phyloP scores from a whole-genome alignment of 2,797 vertebrate species.

The Ctenosaura bakeri region DNA sequence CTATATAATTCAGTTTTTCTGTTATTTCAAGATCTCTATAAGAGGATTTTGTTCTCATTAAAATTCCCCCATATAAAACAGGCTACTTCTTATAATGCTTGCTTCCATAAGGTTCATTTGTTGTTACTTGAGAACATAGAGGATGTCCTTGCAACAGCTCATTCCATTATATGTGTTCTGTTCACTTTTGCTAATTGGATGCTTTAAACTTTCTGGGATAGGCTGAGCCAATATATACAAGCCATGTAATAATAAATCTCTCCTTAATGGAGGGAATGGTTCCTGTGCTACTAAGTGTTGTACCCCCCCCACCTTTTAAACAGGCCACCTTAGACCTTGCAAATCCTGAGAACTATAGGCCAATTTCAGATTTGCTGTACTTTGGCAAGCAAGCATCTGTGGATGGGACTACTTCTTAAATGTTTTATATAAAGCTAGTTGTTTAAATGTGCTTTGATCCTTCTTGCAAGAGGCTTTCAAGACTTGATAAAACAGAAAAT shows the following conservation, averaged over 20 bases:
- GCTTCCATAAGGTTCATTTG: neutral
- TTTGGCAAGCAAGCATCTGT: neutral
- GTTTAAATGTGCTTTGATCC: neutral
- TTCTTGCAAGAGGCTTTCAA: neutral
- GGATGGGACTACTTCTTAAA: neutral
- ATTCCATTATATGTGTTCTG: neutral
- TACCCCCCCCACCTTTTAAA: neutral
- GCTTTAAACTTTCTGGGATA: neutral
- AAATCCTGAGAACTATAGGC: neutral
- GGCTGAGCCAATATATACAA: neutral
- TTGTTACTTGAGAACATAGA: neutral
- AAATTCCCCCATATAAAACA: neutral
- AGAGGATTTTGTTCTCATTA: neutral
- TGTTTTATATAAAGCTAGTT: neutral
- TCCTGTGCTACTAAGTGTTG: neutral
- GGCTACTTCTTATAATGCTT: neutral
- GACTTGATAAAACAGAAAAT: too few relatives aligned
- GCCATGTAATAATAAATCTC: neutral
- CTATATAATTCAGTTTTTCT: neutral
- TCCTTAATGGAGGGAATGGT: neutral
- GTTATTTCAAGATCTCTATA: neutral
- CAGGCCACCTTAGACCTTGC: neutral
- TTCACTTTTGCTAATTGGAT: neutral
- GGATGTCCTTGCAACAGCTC: neutral
- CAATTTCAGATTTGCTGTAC: neutral